Conservation (phyloP, 1,140 invertebrate species). For the Chelonus insularis region DNA sequence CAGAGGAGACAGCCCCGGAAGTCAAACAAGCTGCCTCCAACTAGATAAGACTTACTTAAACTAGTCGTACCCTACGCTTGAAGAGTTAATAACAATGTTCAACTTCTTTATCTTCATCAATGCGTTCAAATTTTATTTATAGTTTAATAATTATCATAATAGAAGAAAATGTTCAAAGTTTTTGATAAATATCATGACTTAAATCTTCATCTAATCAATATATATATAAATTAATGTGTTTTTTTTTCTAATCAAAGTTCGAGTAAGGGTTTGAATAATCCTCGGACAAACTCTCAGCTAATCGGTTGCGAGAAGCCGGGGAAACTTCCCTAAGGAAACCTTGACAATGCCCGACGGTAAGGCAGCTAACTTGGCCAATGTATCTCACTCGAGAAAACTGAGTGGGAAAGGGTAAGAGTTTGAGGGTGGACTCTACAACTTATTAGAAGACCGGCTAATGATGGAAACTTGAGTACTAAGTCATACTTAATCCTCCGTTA, state of each 20-base stretch:
- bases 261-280: conserved; percentile 13
- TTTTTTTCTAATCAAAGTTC: conserved; percentile 7
- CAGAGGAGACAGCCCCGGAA: conserved; percentile 52
- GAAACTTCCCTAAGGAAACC: conserved; percentile 35
- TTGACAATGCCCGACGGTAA: conserved; percentile 41
- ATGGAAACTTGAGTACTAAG: conserved; percentile 56
- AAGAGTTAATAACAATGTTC: too few species aligned
- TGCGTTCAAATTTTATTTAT: too few species aligned
- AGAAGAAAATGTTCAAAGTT: too few species aligned
- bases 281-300: conserved; percentile 14
- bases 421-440: conserved; percentile 17
- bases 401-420: not conserved
- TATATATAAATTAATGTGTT: not conserved
- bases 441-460: conserved; percentile 43
- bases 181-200: too few species aligned
- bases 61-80: not conserved
- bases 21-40: conserved; percentile 52
- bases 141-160: too few species aligned
- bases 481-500: conserved; percentile 49
- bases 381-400: conserved; percentile 16
- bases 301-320: conserved; percentile 24
- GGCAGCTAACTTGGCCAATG: not conserved
- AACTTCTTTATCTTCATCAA: too few species aligned
- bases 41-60: conserved; percentile 44
- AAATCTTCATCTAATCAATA: too few species aligned